Percentiles rank a stretch among this genome's conserved stretches.
These are phyloP conservation scores for Bryconaethiops microstoma DNA, from an alignment of 2,797 vertebrate genomes.

Conservation along the genomic window DNA sequence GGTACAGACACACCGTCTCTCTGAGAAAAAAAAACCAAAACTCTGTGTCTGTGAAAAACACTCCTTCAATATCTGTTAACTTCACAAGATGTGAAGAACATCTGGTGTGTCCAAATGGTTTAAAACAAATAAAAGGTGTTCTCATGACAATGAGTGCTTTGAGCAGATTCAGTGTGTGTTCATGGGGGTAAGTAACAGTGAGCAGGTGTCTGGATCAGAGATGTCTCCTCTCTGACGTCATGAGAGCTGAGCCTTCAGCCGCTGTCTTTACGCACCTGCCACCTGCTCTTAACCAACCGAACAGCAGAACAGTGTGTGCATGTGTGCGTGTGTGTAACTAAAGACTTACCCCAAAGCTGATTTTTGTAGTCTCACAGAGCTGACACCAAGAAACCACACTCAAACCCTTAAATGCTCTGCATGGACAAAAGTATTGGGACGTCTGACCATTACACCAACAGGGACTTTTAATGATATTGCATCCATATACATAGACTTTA, in stretches of 20 bases:
- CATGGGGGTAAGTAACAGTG: conserved; percentile 24
- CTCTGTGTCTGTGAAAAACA: no score
- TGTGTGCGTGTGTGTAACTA: not conserved
- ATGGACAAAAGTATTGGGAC: no score
- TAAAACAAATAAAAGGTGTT: not conserved
- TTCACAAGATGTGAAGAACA: not conserved
- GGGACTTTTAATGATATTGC: no score
- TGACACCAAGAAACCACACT: not conserved
- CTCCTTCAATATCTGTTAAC: not conserved
- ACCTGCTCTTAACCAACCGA: conserved; percentile 46
- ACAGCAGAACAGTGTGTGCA: not conserved
- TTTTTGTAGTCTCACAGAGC: not conserved
- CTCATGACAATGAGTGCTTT: not conserved
- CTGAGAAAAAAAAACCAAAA: not conserved
- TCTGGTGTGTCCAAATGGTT: not conserved
- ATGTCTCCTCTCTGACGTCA: conserved; percentile 45
- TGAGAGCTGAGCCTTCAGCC: conserved; percentile 43
- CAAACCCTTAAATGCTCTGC: no score
- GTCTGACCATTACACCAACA: no score
- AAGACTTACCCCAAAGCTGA: not conserved
- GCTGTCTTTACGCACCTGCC: conserved; percentile 15
- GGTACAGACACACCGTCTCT: no score
- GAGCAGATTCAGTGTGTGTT: conserved; percentile 5
- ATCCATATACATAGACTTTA: no score
- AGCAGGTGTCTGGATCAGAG: conserved; percentile 49